These are phyloP conservation scores for Phataginus tetradactyla DNA, from an alignment of 2,797 vertebrate species.

Conservation along the genomic window DNA sequence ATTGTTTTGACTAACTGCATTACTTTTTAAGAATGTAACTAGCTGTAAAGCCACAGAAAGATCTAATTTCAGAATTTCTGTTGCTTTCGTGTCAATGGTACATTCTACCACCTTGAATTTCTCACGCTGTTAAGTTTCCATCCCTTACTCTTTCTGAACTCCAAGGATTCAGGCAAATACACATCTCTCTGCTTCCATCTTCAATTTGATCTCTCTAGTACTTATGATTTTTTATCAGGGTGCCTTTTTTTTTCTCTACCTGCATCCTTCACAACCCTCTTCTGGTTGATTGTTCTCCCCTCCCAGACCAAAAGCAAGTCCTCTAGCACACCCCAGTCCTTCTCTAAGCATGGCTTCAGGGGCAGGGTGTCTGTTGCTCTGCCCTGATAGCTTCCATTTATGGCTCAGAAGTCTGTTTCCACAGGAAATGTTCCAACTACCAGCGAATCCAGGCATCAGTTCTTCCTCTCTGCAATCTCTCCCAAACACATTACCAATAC, in stretches of 20 bases:
- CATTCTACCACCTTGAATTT: not conserved
- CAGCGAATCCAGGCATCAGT: not conserved
- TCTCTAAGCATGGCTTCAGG: not conserved
- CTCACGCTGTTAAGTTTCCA: not conserved
- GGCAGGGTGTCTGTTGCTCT: not conserved
- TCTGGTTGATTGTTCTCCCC: not conserved
- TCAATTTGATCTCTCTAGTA: not conserved
- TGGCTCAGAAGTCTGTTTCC: not conserved
- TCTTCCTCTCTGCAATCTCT: not conserved
- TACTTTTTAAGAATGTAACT: not conserved
- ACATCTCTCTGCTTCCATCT: not conserved
- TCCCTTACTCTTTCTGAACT: not conserved
- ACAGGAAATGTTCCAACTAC: not conserved
- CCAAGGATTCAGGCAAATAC: not conserved
- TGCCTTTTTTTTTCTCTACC: not conserved
- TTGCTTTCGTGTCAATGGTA: not conserved
- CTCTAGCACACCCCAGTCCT: not conserved
- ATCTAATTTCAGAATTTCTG: slow-evolving; percentile 5
- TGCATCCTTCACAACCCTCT: not conserved
- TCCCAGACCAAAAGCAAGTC: not conserved
- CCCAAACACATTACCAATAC: not conserved
- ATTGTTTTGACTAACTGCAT: not conserved
- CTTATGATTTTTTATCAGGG: not conserved
- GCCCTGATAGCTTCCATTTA: not conserved
- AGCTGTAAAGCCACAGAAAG: not conserved